phyloP scores from a whole-genome alignment of 2,113 vertebrate genomes.

The Dendropsophus ebraccatus region DNA sequence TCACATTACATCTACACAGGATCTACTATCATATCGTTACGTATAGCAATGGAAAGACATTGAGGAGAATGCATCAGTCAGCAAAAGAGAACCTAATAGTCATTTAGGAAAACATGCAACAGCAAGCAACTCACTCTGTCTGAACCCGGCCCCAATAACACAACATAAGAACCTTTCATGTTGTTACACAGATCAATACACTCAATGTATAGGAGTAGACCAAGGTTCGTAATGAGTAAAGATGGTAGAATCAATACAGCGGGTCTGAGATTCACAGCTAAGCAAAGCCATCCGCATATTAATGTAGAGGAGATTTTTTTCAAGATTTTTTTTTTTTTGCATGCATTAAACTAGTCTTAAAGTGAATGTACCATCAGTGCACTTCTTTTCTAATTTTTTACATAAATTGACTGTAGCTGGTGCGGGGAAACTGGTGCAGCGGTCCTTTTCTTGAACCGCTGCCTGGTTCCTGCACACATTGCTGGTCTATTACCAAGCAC shows the following conservation, averaged over 20 bases:
- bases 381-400: too few species aligned
- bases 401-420: too few species aligned
- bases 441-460: too few species aligned
- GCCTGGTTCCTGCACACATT: too few species aligned
- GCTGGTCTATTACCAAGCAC: too few species aligned
- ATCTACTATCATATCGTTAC: not conserved
- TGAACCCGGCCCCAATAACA: not conserved
- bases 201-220: slow-evolving; percentile 3
- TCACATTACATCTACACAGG: not conserved
- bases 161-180: not conserved
- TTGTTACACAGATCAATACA: slow-evolving; percentile 12
- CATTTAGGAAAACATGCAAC: slow-evolving; percentile 30
- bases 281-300: not conserved
- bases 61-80: not conserved
- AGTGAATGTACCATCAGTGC: too few species aligned
- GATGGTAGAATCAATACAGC: not conserved
- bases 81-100: not conserved
- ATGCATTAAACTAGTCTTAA: too few species aligned
- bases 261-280: not conserved
- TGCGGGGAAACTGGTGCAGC: too few species aligned
- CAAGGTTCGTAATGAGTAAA: not conserved
- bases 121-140: not conserved
- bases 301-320: not conserved
- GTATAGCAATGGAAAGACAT: not conserved
- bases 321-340: too few species aligned